Evolutionary conservation across 2,797 vertebrate genomes (phyloP).

Genomic region (Tragelaphus oryx): DNA sequence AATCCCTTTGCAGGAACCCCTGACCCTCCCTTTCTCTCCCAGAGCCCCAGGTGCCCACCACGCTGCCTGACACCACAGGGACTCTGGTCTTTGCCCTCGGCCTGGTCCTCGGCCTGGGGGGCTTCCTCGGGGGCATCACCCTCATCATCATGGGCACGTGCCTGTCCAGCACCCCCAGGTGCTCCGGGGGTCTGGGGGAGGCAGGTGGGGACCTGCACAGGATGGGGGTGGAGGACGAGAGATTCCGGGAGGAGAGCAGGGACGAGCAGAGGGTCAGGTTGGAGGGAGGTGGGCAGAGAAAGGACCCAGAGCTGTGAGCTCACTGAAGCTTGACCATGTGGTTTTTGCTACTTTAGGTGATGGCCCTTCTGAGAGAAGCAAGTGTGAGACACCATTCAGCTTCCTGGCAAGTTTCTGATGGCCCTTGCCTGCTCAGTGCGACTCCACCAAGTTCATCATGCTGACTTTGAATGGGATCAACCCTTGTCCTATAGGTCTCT

Average conservation of each 20-base stretch:
- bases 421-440: neutral
- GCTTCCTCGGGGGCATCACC: constrained; percentile 52
- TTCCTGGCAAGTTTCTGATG: neutral
- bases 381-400: neutral
- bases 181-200: neutral
- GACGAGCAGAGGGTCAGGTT: neutral
- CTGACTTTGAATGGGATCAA: neutral
- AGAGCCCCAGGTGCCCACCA: constrained; percentile 47
- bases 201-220: neutral
- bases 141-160: constrained; percentile 61
- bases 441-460: neutral
- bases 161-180: neutral
- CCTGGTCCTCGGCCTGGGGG: constrained; percentile 63
- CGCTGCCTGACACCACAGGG: constrained; percentile 48
- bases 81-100: constrained; percentile 71
- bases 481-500: neutral
- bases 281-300: neutral
- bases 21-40: neutral
- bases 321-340: neutral
- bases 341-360: constrained; percentile 34
- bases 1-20: neutral
- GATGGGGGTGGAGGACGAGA: neutral
- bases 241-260: neutral
- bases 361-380: neutral
- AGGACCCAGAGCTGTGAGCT: neutral